phyloP scores from a whole-genome alignment of 1,140 invertebrate species.

The Nasonia giraulti region DNA sequence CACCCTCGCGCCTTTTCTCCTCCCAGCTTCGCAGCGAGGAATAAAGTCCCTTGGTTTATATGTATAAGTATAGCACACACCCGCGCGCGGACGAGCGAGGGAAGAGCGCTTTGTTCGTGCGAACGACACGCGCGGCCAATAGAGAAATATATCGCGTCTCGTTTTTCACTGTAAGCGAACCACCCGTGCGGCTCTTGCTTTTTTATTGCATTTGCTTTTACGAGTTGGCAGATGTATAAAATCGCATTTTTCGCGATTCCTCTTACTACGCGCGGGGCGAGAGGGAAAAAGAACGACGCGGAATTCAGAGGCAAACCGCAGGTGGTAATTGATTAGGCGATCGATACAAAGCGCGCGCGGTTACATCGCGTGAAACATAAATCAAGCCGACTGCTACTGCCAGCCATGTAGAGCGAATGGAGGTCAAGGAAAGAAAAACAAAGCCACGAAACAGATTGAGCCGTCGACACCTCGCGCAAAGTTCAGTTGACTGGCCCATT shows the following conservation, averaged over 20 bases:
- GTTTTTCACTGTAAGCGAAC: no score
- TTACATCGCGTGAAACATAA: slow-evolving; percentile 4
- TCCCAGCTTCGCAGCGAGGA: not conserved
- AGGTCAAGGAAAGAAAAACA: slow-evolving; percentile 10
- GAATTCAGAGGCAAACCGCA: not conserved
- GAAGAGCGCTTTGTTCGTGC: slow-evolving; percentile 1
- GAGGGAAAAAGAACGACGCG: not conserved
- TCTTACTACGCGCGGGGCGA: not conserved
- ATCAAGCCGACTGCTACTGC: not conserved
- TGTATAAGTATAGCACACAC: not conserved
- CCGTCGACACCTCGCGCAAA: not conserved
- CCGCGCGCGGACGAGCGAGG: no score
- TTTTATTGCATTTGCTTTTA: not conserved
- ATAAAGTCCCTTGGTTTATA: not conserved
- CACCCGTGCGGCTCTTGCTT: no score
- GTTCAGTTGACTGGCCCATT: slow-evolving; percentile 15
- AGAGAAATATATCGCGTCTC: not conserved
- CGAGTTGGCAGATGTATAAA: not conserved
- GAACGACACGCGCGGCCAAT: not conserved
- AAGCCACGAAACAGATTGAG: slow-evolving; percentile 15
- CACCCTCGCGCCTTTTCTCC: not conserved
- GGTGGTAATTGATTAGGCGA: not conserved
- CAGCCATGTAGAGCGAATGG: not conserved
- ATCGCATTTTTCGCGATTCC: not conserved
- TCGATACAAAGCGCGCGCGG: not conserved